Conservation (phyloP, 2,113 vertebrate species). For the Egretta garzetta region DNA sequence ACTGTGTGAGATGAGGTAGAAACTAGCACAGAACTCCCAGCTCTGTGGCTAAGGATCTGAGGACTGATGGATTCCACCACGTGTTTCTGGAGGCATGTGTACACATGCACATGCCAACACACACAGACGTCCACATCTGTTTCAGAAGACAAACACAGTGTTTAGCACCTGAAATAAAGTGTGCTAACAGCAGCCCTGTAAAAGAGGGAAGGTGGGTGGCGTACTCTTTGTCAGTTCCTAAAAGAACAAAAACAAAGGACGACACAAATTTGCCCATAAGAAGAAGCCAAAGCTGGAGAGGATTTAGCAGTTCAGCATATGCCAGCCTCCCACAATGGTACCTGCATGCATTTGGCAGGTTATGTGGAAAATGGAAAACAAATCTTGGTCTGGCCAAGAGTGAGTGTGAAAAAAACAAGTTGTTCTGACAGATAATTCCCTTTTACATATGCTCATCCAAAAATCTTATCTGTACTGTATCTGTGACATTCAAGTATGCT, state of each 20-base stretch:
- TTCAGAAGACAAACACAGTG: not conserved
- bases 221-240: not conserved
- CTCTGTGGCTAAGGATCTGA: not conserved
- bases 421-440: not conserved
- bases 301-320: not conserved
- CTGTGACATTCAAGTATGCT: not conserved
- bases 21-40: not conserved
- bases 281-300: not conserved
- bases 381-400: not conserved
- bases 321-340: not conserved
- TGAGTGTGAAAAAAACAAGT: not conserved
- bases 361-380: not conserved
- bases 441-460: not conserved
- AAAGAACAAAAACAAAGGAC: not conserved
- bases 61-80: not conserved
- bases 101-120: not conserved
- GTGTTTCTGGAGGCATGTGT: not conserved
- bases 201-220: not conserved
- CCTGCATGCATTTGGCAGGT: not conserved
- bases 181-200: not conserved
- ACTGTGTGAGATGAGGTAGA: not conserved
- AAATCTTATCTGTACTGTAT: not conserved
- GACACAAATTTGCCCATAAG: not conserved
- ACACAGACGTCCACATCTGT: rapidly evolving
- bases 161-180: not conserved